A percentile compares a stretch with the other conserved stretches of the same genome.
Conservation (phyloP, 2,888 invertebrate genomes). For the Entomobrya multifasciata region DNA sequence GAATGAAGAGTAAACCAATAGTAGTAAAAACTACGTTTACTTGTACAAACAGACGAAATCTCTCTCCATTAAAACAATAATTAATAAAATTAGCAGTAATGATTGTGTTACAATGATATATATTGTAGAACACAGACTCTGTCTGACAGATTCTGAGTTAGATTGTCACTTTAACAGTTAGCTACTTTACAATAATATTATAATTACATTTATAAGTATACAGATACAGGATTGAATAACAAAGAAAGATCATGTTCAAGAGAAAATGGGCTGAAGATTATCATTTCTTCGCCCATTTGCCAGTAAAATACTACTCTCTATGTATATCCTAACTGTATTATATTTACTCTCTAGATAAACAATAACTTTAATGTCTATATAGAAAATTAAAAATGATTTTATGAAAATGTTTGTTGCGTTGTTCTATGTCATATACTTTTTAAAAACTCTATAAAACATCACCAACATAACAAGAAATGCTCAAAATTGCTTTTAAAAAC, state of each 20-base stretch:
- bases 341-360: not conserved
- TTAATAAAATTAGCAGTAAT: not conserved
- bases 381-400: constrained; percentile 25
- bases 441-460: constrained; percentile 6
- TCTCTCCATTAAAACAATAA: constrained; percentile 63
- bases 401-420: constrained; percentile 2
- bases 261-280: constrained; percentile 3
- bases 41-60: constrained; percentile 71
- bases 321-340: not conserved
- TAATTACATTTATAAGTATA: not conserved
- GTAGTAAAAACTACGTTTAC: constrained; percentile 53
- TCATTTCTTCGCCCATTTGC: not conserved
- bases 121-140: constrained; percentile 17
- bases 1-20: constrained; percentile 27
- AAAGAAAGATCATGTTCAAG: constrained; percentile 49
- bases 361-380: not conserved
- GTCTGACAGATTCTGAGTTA: constrained; percentile 16
- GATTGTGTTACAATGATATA: constrained; percentile 1
- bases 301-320: not conserved
- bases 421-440: not conserved
- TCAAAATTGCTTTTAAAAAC: not conserved
- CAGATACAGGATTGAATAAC: not conserved
- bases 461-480: constrained; percentile 27
- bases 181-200: not conserved
- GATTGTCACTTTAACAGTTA: not conserved